Evolutionary conservation across 2,888 invertebrate species (phyloP), one percentile per base, ranked within the genome.

Genomic region (Aleiodes leptofemur): DNA sequence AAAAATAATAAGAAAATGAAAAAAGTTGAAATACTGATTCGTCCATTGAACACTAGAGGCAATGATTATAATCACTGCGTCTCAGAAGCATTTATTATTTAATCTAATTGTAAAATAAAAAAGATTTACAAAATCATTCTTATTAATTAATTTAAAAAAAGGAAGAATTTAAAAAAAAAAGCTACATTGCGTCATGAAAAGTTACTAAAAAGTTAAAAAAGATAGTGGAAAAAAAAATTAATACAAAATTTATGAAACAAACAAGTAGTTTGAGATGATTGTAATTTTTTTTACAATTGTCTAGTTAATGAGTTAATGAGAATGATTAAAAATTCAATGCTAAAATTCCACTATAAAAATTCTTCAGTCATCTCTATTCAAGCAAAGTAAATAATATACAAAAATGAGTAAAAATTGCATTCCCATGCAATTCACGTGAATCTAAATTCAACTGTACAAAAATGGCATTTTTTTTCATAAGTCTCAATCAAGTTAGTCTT

Each of bases 401-500:
- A 64, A 70, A 64, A 57, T 5, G 50, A 57, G 55, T 38, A 56
- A 55, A 43, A 66, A 29, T n/a, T 23, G n/a, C 23, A 23, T 71
- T 14, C 50, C 23, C 50, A 69, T 53, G 74, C 53, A 51, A 74
- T 50, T 48, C 70, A 70, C 55, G 23, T 72, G 34, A 53, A 66
- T 68, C 76, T 76, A 77, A 56, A 68, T 73, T 72, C 53, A 71
- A 69, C 72, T 48, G 48, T 71, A 55, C 77, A 79, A 74, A 73
- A 79, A 79, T 80, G 79, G 78, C 77, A 78, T 78, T 43, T 3
- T 38, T 23, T 76, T 72, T 64, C 48, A 68, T 72, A 79, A 79
- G 76, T 80, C 76, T 79, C 76, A 78, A 78, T 66, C 68, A 78
- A 72, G 61, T 78, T 78, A 78, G 74, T 76, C 72, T 78, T 78